A percentile compares a stretch with the other conserved stretches of the same genome.
Conservation (phyloP, 2,888 invertebrate genomes). For the Leucania comma region DNA sequence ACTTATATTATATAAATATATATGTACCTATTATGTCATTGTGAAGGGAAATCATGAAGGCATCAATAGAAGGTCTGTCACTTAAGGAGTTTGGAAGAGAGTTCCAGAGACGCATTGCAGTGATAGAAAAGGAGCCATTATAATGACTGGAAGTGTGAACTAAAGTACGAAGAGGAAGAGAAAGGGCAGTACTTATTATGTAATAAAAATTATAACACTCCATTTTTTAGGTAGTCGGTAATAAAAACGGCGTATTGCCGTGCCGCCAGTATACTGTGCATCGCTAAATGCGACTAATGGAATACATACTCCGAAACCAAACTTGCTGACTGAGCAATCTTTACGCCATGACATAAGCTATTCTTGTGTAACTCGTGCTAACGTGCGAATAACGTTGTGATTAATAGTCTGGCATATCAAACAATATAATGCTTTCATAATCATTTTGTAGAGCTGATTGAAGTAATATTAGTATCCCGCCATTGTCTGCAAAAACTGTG, state of each 20-base stretch:
- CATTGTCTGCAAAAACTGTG: neutral
- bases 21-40: no score
- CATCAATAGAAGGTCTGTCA: no score
- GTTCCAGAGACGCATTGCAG: no score
- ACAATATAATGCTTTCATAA: constrained; percentile 8
- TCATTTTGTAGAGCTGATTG: neutral
- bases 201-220: neutral
- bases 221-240: no score
- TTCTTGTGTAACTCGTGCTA: constrained; percentile 10
- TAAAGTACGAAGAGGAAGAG: no score
- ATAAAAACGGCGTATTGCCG: neutral
- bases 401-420: constrained; percentile 14
- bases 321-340: constrained; percentile 6
- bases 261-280: neutral
- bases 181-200: neutral
- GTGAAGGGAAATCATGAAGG: no score
- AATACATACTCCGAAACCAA: neutral
- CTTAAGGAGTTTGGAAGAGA: no score
- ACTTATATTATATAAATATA: no score
- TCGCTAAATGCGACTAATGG: constrained; percentile 10
- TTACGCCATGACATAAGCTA: neutral
- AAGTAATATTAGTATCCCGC: neutral
- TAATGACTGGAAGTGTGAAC: no score
- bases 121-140: no score
- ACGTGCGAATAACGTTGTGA: constrained; percentile 4